A percentile compares a stretch with the other conserved stretches of the same genome.
These are phyloP conservation scores for Erpobdella octoculata DNA, from an alignment of 2,888 invertebrate genomes.

Conservation along the genomic window DNA sequence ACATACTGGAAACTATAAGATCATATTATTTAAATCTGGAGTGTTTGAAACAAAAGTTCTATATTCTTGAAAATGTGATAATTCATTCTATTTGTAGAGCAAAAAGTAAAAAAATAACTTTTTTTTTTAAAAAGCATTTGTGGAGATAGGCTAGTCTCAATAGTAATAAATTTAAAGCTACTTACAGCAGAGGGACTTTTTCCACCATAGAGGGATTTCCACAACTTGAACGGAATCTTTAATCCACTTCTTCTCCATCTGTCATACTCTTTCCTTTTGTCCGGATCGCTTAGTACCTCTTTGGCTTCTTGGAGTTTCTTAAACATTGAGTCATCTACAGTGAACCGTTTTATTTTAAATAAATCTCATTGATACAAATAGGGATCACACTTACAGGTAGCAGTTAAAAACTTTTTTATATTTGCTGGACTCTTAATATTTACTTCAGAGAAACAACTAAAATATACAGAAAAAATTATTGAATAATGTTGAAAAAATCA, in stretches of 20 bases:
- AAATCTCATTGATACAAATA: too few species aligned
- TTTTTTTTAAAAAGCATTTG: neutral
- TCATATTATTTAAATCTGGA: too few species aligned
- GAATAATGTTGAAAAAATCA: neutral
- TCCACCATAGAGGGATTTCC: neutral
- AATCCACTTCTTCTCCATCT: conserved; percentile 5
- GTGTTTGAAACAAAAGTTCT: too few species aligned
- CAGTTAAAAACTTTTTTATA: too few species aligned
- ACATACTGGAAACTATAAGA: too few species aligned
- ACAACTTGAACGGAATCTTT: conserved; percentile 1
- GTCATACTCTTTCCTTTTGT: conserved; percentile 12
- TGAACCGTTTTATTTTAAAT: too few species aligned
- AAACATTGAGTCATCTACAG: neutral
- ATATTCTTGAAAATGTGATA: too few species aligned
- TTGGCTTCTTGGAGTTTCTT: conserved; percentile 9
- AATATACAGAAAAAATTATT: neutral
- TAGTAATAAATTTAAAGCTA: neutral
- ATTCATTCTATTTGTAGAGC: too few species aligned
- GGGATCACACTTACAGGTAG: too few species aligned
- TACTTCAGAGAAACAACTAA: too few species aligned
- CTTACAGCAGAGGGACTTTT: neutral
- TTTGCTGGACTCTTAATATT: too few species aligned
- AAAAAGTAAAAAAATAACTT: too few species aligned
- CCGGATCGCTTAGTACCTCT: conserved; percentile 2
- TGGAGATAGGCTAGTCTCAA: neutral